A percentile compares a stretch with the other conserved stretches of the same genome.
Conservation (phyloP, 2,113 vertebrate genomes). For the Brachypodius melanocephalos region DNA sequence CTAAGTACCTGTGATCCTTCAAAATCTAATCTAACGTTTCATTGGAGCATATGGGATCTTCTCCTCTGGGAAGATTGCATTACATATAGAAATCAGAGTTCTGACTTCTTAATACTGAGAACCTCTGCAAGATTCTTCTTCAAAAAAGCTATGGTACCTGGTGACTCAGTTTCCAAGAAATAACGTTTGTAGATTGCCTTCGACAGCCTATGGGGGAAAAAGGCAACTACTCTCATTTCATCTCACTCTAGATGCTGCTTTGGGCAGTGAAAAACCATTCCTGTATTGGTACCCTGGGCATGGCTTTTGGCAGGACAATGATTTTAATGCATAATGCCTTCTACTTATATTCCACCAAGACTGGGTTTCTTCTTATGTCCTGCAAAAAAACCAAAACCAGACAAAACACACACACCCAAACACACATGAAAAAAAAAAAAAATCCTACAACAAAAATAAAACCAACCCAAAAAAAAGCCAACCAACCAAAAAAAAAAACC, state of each 20-base stretch:
- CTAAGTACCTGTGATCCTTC: neutral
- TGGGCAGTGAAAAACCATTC: neutral
- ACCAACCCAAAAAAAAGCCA: neutral
- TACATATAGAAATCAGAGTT: neutral
- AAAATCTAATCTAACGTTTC: neutral
- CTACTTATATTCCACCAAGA: neutral
- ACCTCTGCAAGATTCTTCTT: neutral
- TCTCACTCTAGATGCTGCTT: neutral
- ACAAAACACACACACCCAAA: neutral
- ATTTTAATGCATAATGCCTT: neutral
- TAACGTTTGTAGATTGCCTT: neutral
- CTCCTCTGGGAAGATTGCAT: neutral
- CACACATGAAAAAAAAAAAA: neutral
- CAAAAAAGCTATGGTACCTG: neutral
- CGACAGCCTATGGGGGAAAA: rapidly evolving
- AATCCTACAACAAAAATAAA: neutral
- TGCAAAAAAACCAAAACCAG: neutral
- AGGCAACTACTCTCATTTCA: neutral
- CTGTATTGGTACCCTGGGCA: neutral
- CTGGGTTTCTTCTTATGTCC: neutral
- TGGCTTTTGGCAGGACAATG: neutral
- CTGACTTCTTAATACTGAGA: neutral
- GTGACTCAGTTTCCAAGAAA: neutral
- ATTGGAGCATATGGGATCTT: neutral
- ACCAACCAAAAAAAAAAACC: neutral